A percentile compares a stretch with the other conserved stretches of the same genome.
Evolutionary conservation across 2,113 vertebrate species (phyloP).

Genomic region (Plestiodon gilberti): DNA sequence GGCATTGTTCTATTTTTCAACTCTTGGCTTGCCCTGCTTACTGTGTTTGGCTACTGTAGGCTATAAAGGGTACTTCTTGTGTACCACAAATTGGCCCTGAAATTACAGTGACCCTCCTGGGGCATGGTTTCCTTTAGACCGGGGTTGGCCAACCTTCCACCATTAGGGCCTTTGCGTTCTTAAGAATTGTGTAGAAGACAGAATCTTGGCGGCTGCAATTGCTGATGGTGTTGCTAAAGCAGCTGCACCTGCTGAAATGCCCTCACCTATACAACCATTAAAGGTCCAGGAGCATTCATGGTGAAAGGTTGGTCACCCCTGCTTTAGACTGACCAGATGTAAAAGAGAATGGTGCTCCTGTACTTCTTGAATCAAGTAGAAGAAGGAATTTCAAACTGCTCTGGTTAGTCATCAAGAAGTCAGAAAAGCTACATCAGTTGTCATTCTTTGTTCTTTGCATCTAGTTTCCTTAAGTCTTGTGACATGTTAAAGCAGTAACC

Average conservation of each 20-base stretch:
- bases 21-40: not conserved
- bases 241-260: too few relatives aligned
- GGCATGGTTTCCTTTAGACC: not conserved
- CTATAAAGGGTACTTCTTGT: not conserved
- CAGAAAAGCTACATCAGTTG: not conserved
- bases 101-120: not conserved
- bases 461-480: too few relatives aligned
- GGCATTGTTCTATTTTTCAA: not conserved
- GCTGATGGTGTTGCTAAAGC: too few relatives aligned
- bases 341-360: not conserved
- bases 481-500: too few relatives aligned
- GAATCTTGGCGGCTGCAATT: too few relatives aligned
- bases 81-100: not conserved
- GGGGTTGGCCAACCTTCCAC: too few relatives aligned
- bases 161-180: too few relatives aligned
- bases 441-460: not conserved
- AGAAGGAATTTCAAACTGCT: not conserved
- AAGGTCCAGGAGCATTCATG: too few relatives aligned
- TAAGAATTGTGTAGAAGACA: too few relatives aligned
- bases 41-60: not conserved
- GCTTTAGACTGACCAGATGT: not conserved
- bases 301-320: too few relatives aligned
- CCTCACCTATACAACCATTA: too few relatives aligned
- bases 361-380: too few relatives aligned
- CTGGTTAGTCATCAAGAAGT: not conserved